Evolutionary conservation across 2,113 vertebrate species (phyloP), one percentile per base, ranked within the genome.

Genomic region (Tachysurus fulvidraco): DNA sequence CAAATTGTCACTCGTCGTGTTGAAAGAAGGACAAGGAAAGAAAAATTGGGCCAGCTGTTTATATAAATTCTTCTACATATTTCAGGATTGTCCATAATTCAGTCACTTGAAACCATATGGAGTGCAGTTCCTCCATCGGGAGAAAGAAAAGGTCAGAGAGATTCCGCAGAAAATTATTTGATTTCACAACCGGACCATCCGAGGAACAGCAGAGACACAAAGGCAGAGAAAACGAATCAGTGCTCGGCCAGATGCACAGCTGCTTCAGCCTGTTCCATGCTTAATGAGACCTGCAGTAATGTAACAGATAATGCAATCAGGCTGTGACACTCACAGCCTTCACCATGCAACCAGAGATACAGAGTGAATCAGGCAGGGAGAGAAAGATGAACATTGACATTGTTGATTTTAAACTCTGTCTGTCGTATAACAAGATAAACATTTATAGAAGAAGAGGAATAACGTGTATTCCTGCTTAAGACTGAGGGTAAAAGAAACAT

Each of bases 241-340:
- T n/a, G 74, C 46, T 54, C 57, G 69, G 65, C 62, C 73, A 88
- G 85, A 84, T 88, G 81, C 82, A 76, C 89, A 86, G 86, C 73
- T 82, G 65, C 78, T 81, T 46, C 81, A 67, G 76, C 76, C 86
- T 80, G 84, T 44, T 74, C 60, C 65, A 55, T 36, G 77, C 82
- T 77, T 83, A 88, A 86, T 84, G 87, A 90, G 65, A 86, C 78
- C 85, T 50, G 28, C 84, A 83, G 17, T 88, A 86, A 90, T 82
- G 81, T 83, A 88, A 36, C 21, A 78, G 87, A 54, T 90, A 84
- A 90, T 86, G 82, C 57, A 81, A 87, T 88, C 87, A 84, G 87
- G 82, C 69, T 59, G 46, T 88, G 86, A 77, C 82, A 87, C 81
- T 84, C 62, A 59, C 57, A 23, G 81, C 28, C 67, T 64, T 44